These are phyloP conservation scores for Trematocara variabile DNA, from an alignment of 2,113 vertebrate genomes.

Conservation along the genomic window DNA sequence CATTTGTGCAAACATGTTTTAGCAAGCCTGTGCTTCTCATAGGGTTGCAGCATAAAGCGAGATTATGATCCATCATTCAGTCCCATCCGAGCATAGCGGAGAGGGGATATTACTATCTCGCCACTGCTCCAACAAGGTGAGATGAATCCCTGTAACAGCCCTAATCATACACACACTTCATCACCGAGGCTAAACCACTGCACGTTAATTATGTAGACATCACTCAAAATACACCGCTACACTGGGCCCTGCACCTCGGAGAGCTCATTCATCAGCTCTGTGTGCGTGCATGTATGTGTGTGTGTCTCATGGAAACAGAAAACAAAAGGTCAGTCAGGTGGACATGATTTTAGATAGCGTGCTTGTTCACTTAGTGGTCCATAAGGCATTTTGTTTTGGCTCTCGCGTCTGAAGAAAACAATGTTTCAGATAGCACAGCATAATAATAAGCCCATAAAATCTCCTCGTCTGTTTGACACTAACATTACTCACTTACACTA, in stretches of 20 bases:
- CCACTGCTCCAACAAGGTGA: conserved; percentile 61
- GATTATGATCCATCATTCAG: conserved; percentile 60
- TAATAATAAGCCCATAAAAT: not conserved
- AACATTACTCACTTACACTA: not conserved
- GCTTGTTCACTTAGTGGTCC: conserved; percentile 23
- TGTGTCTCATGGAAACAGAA: conserved; percentile 42
- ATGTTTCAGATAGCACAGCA: not conserved
- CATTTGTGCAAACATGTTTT: not conserved
- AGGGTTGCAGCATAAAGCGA: conserved; percentile 30
- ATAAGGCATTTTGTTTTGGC: conserved; percentile 17
- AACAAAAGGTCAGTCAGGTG: conserved; percentile 69
- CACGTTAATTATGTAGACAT: conserved; percentile 78
- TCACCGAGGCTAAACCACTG: conserved; percentile 67
- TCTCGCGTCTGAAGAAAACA: conserved; percentile 72
- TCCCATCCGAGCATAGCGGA: conserved; percentile 38
- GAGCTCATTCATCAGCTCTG: conserved; percentile 70
- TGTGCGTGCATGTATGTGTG: not conserved
- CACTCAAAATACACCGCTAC: conserved; percentile 64
- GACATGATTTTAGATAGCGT: conserved; percentile 56
- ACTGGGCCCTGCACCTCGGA: conserved; percentile 30
- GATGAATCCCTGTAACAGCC: conserved; percentile 72
- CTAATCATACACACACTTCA: conserved; percentile 76
- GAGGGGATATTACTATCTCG: conserved; percentile 64
- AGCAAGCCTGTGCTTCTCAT: not conserved
- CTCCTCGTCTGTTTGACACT: not conserved